phyloP scores from a whole-genome alignment of 2,113 vertebrate species.

The Falco punctatus region DNA sequence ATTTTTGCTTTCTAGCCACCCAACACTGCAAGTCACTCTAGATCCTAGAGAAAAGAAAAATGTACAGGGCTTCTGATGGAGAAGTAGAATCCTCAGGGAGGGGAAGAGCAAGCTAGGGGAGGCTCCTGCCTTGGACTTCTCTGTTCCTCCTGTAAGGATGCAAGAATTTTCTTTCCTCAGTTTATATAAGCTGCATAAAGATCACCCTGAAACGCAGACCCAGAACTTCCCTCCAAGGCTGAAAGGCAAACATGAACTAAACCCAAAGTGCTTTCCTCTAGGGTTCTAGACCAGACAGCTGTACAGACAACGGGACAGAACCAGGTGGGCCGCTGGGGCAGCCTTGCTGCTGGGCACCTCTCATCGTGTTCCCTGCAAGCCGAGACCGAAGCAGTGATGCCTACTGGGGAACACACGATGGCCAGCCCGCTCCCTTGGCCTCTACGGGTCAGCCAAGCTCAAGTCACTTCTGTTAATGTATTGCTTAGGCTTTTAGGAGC shows the following conservation, averaged over 20 bases:
- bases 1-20: background rate
- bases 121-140: background rate
- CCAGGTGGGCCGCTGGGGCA: background rate
- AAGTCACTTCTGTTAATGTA: background rate
- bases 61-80: fast-evolving
- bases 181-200: background rate
- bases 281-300: background rate
- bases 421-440: fast-evolving
- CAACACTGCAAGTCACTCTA: background rate
- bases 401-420: fast-evolving
- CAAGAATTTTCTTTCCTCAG: background rate
- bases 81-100: background rate
- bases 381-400: background rate
- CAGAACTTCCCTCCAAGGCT: background rate
- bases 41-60: background rate
- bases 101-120: background rate
- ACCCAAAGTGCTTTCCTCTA: background rate
- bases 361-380: background rate
- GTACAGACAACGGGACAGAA: background rate
- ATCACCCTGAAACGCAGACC: background rate
- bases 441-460: background rate
- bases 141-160: background rate
- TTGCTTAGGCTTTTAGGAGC: background rate
- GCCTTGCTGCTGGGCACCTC: background rate
- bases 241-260: background rate